phyloP scores from a whole-genome alignment of 1,140 invertebrate genomes.

The Sinonovacula constricta region DNA sequence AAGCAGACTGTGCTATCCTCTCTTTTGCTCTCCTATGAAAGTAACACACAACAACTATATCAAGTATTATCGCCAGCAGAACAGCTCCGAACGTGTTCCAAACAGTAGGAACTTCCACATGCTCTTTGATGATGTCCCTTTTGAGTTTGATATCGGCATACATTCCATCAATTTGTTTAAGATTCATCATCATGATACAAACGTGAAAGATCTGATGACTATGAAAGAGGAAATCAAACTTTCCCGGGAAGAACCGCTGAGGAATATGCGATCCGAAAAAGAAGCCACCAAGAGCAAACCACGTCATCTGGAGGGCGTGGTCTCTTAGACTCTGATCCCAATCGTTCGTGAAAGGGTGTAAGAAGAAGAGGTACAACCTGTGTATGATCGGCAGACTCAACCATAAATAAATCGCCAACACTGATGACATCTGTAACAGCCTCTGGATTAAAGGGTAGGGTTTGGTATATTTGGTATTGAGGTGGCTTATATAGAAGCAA shows the following conservation, averaged over 20 bases:
- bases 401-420: constrained; percentile 71
- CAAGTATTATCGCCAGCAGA: constrained; percentile 55
- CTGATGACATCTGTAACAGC: constrained; percentile 74
- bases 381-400: constrained; percentile 73
- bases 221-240: constrained; percentile 76
- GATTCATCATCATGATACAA: constrained; percentile 73
- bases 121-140: constrained; percentile 30
- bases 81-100: constrained; percentile 68
- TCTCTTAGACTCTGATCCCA: constrained; percentile 68
- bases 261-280: constrained; percentile 77
- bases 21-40: constrained; percentile 56
- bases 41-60: constrained; percentile 55
- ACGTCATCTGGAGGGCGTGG: constrained; percentile 73
- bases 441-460: constrained; percentile 75
- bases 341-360: constrained; percentile 33
- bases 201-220: constrained; percentile 78
- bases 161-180: constrained; percentile 73
- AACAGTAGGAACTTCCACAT: constrained; percentile 61
- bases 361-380: constrained; percentile 61
- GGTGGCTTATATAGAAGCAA: constrained; percentile 69
- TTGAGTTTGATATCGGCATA: constrained; percentile 61
- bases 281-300: constrained; percentile 72
- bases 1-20: too few relatives aligned
- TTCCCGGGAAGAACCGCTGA: constrained; percentile 74
- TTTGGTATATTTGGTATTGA: constrained; percentile 69